These are phyloP conservation scores for Coptodon bakossiorum DNA, from an alignment of 2,113 vertebrate genomes.

Conservation along the genomic window DNA sequence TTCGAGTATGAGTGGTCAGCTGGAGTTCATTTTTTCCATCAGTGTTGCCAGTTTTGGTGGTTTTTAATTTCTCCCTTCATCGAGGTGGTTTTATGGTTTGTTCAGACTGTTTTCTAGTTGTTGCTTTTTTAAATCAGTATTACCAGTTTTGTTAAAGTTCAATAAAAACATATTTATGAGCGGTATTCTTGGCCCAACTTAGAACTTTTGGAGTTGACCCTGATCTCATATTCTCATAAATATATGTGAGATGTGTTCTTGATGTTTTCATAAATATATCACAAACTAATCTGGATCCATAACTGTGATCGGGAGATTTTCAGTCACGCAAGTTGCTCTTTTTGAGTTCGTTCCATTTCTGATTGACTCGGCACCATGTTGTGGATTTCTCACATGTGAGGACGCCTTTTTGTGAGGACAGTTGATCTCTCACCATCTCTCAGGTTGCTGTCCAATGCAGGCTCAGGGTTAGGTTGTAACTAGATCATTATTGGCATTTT, in stretches of 20 bases:
- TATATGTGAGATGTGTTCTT: not conserved
- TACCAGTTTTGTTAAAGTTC: not conserved
- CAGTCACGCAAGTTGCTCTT: not conserved
- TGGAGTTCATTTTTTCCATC: not conserved
- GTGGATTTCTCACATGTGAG: not conserved
- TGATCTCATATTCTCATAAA: not conserved
- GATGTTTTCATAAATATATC: not conserved
- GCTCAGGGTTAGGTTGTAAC: not conserved
- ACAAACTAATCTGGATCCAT: not conserved
- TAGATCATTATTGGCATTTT: not conserved
- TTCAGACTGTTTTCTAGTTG: not conserved
- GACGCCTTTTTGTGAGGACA: not conserved
- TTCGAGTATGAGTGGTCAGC: not conserved
- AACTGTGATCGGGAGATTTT: not conserved
- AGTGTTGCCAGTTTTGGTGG: not conserved
- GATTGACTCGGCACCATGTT: rapidly evolving
- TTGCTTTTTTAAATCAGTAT: not conserved
- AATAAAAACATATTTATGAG: not conserved
- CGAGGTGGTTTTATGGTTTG: not conserved
- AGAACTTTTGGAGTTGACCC: not conserved
- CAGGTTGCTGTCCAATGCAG: not conserved
- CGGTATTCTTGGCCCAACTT: not conserved
- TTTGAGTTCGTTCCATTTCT: not conserved
- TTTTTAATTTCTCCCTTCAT: not conserved
- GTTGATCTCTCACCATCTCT: not conserved